phyloP scores from a whole-genome alignment of 2,797 vertebrate genomes.

The Salmo trutta region DNA sequence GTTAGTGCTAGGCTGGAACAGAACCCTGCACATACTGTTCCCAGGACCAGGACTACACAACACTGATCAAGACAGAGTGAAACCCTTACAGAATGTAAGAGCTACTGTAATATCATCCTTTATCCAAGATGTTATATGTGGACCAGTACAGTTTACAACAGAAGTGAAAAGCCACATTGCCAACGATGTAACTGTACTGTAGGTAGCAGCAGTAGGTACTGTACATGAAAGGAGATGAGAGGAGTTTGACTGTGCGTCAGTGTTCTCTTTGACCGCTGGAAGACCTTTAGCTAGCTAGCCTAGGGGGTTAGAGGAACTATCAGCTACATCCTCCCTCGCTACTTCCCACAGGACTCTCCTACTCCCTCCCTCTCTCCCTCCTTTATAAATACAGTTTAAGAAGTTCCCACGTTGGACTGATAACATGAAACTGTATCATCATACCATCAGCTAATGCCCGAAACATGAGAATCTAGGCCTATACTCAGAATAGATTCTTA shows the following conservation, averaged over 20 bases:
- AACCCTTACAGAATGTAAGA: too few species aligned
- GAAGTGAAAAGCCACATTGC: not conserved
- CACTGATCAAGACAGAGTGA: too few species aligned
- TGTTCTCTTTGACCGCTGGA: conserved; percentile 4
- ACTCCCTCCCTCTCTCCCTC: conserved; percentile 13
- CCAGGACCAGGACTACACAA: too few species aligned
- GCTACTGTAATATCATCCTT: too few species aligned
- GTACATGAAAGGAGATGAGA: conserved; percentile 10
- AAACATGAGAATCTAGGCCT: not conserved
- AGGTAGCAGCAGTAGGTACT: conserved; percentile 1
- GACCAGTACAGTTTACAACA: not conserved
- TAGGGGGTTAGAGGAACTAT: conserved; percentile 1
- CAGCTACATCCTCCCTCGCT: conserved; percentile 6
- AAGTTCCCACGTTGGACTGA: not conserved
- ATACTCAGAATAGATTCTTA: not conserved
- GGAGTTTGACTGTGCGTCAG: not conserved
- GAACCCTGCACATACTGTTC: not conserved
- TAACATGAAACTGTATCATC: too few species aligned
- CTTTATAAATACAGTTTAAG: conserved; percentile 14
- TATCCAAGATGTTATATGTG: not conserved
- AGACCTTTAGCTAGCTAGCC: conserved; percentile 12
- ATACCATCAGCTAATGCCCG: not conserved
- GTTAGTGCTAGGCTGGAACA: conserved; percentile 12
- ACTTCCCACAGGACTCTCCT: conserved; percentile 12
- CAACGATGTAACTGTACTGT: not conserved